These are phyloP conservation scores for Esperia sulphurella DNA, from an alignment of 2,888 invertebrate genomes.

Conservation along the genomic window DNA sequence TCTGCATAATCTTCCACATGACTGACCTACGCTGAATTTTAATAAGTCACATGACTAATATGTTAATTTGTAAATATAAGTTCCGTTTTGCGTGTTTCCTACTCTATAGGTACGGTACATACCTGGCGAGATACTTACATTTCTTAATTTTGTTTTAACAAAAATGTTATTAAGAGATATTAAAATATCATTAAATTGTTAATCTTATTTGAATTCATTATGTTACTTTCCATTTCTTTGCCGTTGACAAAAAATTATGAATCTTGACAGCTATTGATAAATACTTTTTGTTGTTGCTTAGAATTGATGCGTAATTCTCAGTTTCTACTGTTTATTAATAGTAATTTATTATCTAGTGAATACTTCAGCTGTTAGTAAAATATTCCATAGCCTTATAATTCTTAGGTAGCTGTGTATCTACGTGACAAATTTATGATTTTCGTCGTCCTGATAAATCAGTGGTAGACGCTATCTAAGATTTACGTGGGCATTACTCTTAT, in stretches of 20 bases:
- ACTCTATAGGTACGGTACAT: background rate
- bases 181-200: too few species aligned
- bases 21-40: slow-evolving; percentile 2
- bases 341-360: background rate
- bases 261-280: too few species aligned
- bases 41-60: slow-evolving; percentile 7
- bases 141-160: too few species aligned
- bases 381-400: slow-evolving; percentile 27
- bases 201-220: too few species aligned
- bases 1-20: slow-evolving; percentile 1
- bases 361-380: slow-evolving; percentile 21
- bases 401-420: slow-evolving; percentile 21
- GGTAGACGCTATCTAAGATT: slow-evolving; percentile 47
- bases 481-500: slow-evolving; percentile 28
- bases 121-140: background rate
- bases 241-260: too few species aligned
- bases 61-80: background rate
- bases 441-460: slow-evolving; percentile 57
- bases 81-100: slow-evolving; percentile 5
- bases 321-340: too few species aligned
- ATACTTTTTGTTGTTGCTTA: too few species aligned
- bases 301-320: too few species aligned
- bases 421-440: slow-evolving; percentile 61
- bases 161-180: too few species aligned
- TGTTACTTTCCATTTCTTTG: too few species aligned